Conservation (phyloP, 2,888 invertebrate species). For the Meganola albula region DNA sequence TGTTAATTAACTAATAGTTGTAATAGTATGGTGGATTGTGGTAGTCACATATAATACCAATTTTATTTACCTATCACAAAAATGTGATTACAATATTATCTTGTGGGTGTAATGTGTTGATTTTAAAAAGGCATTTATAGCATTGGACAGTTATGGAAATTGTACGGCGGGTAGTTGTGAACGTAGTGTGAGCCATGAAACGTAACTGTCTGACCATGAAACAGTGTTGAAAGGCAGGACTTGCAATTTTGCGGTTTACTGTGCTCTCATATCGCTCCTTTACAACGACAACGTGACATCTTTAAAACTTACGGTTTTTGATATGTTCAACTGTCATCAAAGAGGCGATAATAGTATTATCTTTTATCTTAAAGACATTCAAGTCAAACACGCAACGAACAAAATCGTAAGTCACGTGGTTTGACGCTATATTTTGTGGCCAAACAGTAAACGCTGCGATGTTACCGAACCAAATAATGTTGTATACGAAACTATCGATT, state of each 20-base stretch:
- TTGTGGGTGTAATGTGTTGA: conserved; percentile 50
- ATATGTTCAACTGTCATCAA: no score
- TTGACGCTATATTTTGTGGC: no score
- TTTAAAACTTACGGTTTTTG: no score
- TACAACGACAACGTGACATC: no score
- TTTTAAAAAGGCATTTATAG: conserved; percentile 53
- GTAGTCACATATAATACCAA: conserved; percentile 66
- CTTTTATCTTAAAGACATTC: no score
- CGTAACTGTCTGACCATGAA: background rate
- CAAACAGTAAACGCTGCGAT: no score
- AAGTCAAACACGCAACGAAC: no score
- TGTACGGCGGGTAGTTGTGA: conserved; percentile 41
- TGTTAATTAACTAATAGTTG: conserved; percentile 67
- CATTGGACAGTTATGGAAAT: conserved; percentile 69
- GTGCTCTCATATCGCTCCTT: no score
- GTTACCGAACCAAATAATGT: conserved; percentile 23
- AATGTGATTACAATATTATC: conserved; percentile 60
- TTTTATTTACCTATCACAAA: conserved; percentile 56
- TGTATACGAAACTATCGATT: conserved; percentile 24
- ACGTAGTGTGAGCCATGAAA: conserved; percentile 2
- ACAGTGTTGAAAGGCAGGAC: no score
- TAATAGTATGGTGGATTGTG: conserved; percentile 59
- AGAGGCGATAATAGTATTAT: no score
- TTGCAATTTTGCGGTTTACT: no score
- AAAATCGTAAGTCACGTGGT: no score